Base-by-base conservation (phyloP, 2,888 invertebrate genomes). In the Thelaira solivaga region DNA sequence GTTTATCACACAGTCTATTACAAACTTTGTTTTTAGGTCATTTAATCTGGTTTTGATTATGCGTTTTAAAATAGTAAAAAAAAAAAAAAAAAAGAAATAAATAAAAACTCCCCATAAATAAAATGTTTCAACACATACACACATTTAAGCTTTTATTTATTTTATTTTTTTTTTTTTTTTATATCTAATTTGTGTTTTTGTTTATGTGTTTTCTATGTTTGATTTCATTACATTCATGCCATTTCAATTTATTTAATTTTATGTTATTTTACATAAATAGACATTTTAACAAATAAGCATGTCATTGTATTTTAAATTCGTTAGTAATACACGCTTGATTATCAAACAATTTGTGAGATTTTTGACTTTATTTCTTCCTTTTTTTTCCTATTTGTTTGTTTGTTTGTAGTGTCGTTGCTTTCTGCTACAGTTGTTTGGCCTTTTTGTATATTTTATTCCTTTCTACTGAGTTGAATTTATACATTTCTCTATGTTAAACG, bases 271-370 rank as follows among this genome's bases (percentile, higher is more conserved):
- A 75, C 75, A 75, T 68, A 76, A 75, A 76, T 61, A 69, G 69
- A 65, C 69, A 51, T 76, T 71, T 71, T 36, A 68, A 71, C 76
- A 71, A 76, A 71, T 71, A 76, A 71, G 65, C 71, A 65, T 71
- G 69, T 71, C 64, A 71, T 76, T 76, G 51, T 61, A 55, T 76
- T 61, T 67, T 62, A 59, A 59, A 74, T 67, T 67, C 51, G 67
- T 74, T 67, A 67, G 67, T 62, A 68, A 68, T 62, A 77, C 67
- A 72, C 61, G 72, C 77, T 77, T 77, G 77, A 73, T 73, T 77
- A 77, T 76, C 67, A 72, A 76, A 76, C 61, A 62, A 67, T 76
- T 72, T 67, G 51, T 67, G 29, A 55, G 51, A 51, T 65, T n/a
- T n/a, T n/a, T n/a, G n/a, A 67, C 67, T 47, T 72, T 76, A 67